These are phyloP conservation scores for Poecile atricapillus DNA, from an alignment of 2,113 vertebrate species.

Conservation along the genomic window DNA sequence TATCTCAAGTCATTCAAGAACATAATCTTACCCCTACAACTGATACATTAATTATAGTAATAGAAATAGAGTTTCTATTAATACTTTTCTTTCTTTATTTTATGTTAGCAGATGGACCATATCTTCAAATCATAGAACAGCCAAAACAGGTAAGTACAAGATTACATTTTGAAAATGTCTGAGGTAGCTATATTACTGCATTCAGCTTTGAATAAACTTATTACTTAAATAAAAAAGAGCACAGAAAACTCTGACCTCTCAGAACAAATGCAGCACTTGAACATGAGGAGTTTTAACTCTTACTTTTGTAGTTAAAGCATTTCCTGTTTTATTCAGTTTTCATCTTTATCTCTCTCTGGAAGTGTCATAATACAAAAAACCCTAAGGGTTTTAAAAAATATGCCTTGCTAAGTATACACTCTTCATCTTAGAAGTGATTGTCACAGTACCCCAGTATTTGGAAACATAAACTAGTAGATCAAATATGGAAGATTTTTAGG, in stretches of 20 bases:
- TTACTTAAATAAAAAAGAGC: not conserved
- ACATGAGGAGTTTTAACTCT: not conserved
- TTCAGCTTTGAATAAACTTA: not conserved
- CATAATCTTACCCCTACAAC: not conserved
- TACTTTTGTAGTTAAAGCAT: not conserved
- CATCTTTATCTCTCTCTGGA: not conserved
- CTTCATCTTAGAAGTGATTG: not conserved
- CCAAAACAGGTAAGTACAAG: constrained; percentile 85
- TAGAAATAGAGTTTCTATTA: not conserved
- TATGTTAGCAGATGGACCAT: constrained; percentile 80
- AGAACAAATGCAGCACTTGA: not conserved
- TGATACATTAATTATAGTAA: not conserved
- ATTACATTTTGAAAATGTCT: not conserved
- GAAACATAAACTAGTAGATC: not conserved
- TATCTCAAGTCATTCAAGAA: not conserved
- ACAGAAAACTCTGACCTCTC: not conserved
- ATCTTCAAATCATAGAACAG: constrained; percentile 85
- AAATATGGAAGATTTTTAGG: not conserved
- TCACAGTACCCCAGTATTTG: not conserved
- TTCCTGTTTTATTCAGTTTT: constrained; percentile 39
- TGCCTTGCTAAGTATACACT: not conserved
- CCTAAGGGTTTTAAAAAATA: not conserved
- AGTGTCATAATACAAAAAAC: not conserved
- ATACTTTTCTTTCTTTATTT: constrained; percentile 15
- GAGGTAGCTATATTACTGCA: not conserved